Evolutionary conservation across 1,140 invertebrate genomes (phyloP), one percentile per base, ranked within the genome.

Genomic region (Bombus waltoni): DNA sequence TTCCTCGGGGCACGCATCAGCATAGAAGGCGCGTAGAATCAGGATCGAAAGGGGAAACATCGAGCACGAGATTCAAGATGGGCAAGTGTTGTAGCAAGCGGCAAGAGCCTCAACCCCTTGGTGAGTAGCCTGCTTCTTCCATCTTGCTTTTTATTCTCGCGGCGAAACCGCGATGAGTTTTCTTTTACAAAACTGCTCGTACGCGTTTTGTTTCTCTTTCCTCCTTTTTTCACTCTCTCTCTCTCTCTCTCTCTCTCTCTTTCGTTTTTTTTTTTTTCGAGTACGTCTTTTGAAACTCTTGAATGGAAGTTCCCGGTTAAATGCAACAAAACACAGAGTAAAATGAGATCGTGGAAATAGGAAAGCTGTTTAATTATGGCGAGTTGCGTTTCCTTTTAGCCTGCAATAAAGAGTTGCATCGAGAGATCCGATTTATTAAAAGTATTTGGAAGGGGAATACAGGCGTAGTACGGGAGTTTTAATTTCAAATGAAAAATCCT

Each of bases 31-130:
- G 88, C 68, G 71, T 90, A 90, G 78, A 79, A 77, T 42, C 66
- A 74, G 72, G 66, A 82, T 83, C 81, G 77, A 62, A n/a, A 57
- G 83, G 86, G 85, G 87, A 79, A n/a, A 62, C 83, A 85, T 82
- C 88, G 89, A 57, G 89, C 35, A 66, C 35, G 32, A 87, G 84
- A 78, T 88, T 71, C 91, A 96, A 96, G 94, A 96, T 96, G 94
- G 96, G 96, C 93, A 96, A 96, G 94, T 97, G 97, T 95, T 97
- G 97, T 94, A 97, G 96, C 94, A 97, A 97, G 94, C 96, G 97
- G 88, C 96, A 97, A 93, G 97, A 97, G 94, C 96, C 96, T 90
- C 97, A 97, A 93, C 95, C 97, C 57, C 94, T 94, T 84, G 95
- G 95, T 95, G 88, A 94, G 88, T 89, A 74, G 22, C 71, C 47